Evolutionary conservation across 1,140 invertebrate species (phyloP).

Genomic region (Leucophenga varia): DNA sequence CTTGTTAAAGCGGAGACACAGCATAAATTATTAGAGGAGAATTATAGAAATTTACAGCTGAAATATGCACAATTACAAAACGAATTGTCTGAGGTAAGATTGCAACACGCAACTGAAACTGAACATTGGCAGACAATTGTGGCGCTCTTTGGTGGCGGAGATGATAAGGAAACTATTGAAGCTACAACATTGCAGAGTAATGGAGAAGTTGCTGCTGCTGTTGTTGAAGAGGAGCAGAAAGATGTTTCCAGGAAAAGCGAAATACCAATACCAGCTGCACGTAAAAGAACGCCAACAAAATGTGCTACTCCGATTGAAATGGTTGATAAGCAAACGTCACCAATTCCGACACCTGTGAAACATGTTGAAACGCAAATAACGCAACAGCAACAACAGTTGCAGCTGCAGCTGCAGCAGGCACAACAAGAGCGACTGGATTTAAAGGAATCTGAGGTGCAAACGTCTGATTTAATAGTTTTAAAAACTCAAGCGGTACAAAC

Average conservation of each 20-base stretch:
- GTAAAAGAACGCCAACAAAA: slow-evolving; percentile 19
- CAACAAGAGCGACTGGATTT: too few species aligned
- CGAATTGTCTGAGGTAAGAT: slow-evolving; percentile 28
- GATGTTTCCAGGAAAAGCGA: slow-evolving; percentile 42
- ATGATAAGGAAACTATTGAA: background rate
- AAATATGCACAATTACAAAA: slow-evolving; percentile 27
- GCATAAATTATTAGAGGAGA: slow-evolving; percentile 34
- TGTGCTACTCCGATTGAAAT: slow-evolving; percentile 16
- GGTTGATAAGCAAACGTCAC: slow-evolving; percentile 40
- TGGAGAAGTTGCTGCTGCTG: too few species aligned
- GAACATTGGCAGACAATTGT: slow-evolving; percentile 52
- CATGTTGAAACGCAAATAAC: slow-evolving; percentile 26
- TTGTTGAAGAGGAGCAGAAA: too few species aligned
- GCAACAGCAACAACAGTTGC: slow-evolving; percentile 2
- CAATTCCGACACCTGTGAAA: slow-evolving; percentile 33
- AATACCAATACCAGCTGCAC: slow-evolving; percentile 33
- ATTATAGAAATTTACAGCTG: slow-evolving; percentile 27
- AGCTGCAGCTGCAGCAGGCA: too few species aligned
- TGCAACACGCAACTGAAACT: slow-evolving; percentile 32
- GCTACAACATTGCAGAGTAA: too few species aligned
- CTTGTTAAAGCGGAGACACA: slow-evolving; percentile 48
- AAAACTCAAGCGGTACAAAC: slow-evolving; percentile 37
- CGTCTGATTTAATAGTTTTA: slow-evolving; percentile 14
- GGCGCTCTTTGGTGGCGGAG: slow-evolving; percentile 34
- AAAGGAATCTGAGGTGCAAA: slow-evolving; percentile 32